Percentiles rank a stretch among this genome's conserved stretches.
phyloP scores from a whole-genome alignment of 2,797 vertebrate genomes.

The Alcedo quadribrachys region DNA sequence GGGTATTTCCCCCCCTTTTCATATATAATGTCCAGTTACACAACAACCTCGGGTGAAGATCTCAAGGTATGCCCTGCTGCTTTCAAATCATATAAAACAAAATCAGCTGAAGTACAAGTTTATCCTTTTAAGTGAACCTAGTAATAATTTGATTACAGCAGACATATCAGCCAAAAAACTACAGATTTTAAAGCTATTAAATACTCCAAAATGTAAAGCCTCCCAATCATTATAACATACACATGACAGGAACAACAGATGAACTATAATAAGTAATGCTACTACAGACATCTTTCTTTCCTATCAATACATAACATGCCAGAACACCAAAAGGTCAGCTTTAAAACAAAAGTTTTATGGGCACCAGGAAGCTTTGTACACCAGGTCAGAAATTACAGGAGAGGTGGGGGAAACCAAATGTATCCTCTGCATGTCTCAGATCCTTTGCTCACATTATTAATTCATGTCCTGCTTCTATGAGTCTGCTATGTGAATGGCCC shows the following conservation, averaged over 20 bases:
- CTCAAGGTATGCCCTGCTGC: not conserved
- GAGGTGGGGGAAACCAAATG: not conserved
- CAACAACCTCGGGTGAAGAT: not conserved
- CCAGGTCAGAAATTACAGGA: not conserved
- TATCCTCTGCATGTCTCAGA: not conserved
- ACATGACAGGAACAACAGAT: not conserved
- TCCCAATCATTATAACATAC: not conserved
- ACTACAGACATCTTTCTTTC: not conserved
- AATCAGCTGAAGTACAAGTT: not conserved
- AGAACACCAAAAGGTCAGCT: not conserved
- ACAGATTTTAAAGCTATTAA: constrained; percentile 7
- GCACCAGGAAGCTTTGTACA: not conserved
- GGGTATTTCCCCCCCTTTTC: not conserved
- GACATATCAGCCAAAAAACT: not conserved
- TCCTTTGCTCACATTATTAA: not conserved
- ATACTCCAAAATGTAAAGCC: not conserved
- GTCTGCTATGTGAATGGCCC: not conserved
- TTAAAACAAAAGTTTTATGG: not conserved
- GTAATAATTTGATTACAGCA: not conserved
- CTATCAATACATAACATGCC: not conserved
- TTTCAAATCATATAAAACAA: not conserved
- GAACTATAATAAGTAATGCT: not conserved
- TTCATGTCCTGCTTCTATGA: not conserved
- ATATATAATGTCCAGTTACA: not conserved
- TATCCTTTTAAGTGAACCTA: not conserved